Conservation (phyloP, 2,113 vertebrate genomes). For the Gambusia holbrooki region DNA sequence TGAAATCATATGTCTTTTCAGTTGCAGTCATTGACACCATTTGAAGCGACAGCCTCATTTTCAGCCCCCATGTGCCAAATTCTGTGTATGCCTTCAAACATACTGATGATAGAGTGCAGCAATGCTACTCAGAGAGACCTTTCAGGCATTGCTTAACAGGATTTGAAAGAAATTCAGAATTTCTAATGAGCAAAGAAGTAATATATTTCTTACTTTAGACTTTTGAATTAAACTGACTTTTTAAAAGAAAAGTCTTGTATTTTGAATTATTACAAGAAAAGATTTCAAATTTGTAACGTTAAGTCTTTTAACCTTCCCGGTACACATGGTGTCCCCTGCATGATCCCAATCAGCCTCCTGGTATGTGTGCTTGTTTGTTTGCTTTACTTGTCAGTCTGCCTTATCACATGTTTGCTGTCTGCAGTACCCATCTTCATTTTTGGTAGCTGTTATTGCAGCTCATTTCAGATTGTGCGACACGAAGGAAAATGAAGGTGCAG, state of each 20-base stretch:
- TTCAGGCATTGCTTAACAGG: not conserved
- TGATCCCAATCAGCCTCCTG: conserved; percentile 35
- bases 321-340: conserved; percentile 31
- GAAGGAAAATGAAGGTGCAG: conserved; percentile 18
- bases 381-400: conserved; percentile 31
- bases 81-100: conserved; percentile 1
- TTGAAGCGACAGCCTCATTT: conserved; percentile 27
- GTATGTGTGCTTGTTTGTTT: conserved; percentile 14
- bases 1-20: conserved; percentile 31
- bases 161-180: conserved; percentile 36
- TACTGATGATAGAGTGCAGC: not conserved
- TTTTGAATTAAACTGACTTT: not conserved
- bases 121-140: not conserved
- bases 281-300: not conserved
- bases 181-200: conserved; percentile 27
- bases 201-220: conserved; percentile 30
- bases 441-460: conserved; percentile 50
- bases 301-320: conserved; percentile 40
- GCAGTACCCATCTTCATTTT: conserved; percentile 63
- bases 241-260: not conserved
- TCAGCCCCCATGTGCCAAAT: conserved; percentile 22
- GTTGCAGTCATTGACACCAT: conserved; percentile 11
- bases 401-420: conserved; percentile 69
- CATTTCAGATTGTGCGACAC: conserved; percentile 49
- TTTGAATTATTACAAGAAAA: not conserved